These are phyloP conservation scores for Octomys mimax DNA, from an alignment of 2,797 vertebrate genomes.

Conservation along the genomic window DNA sequence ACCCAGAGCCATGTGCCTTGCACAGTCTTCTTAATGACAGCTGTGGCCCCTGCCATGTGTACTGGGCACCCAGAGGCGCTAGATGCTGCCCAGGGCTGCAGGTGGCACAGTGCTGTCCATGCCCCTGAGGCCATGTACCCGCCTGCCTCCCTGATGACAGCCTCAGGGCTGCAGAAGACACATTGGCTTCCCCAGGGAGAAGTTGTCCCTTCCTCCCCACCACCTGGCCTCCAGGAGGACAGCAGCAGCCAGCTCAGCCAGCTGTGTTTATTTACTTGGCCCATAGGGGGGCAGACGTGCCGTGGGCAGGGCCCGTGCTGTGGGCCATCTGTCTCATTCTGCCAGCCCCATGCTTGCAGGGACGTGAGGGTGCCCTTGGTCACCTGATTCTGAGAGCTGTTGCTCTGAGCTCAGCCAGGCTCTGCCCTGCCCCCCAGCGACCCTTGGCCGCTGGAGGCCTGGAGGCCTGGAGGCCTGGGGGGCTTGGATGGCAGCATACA, in stretches of 20 bases:
- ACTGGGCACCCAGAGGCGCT: too few relatives aligned
- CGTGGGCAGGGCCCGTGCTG: background rate
- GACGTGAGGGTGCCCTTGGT: background rate
- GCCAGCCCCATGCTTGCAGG: background rate
- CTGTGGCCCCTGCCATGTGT: too few relatives aligned
- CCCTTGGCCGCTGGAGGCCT: background rate
- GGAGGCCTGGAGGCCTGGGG: background rate
- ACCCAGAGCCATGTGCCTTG: background rate
- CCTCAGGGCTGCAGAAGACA: background rate
- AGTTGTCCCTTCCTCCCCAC: background rate
- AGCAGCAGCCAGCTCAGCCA: constrained; percentile 18
- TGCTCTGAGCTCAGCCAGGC: background rate
- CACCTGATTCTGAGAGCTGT: background rate
- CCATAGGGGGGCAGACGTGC: background rate
- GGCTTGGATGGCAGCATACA: background rate
- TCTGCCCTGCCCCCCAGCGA: background rate
- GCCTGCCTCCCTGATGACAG: background rate
- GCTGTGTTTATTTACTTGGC: constrained; percentile 70
- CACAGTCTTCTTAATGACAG: too few relatives aligned
- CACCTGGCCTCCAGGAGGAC: background rate
- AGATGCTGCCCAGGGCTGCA: background rate
- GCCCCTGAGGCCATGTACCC: background rate
- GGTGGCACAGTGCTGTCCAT: rapidly evolving
- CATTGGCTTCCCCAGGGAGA: rapidly evolving
- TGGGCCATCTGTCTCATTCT: constrained; percentile 55